Conservation (phyloP, 2,888 invertebrate genomes). For the Agriopis aurantiaria region DNA sequence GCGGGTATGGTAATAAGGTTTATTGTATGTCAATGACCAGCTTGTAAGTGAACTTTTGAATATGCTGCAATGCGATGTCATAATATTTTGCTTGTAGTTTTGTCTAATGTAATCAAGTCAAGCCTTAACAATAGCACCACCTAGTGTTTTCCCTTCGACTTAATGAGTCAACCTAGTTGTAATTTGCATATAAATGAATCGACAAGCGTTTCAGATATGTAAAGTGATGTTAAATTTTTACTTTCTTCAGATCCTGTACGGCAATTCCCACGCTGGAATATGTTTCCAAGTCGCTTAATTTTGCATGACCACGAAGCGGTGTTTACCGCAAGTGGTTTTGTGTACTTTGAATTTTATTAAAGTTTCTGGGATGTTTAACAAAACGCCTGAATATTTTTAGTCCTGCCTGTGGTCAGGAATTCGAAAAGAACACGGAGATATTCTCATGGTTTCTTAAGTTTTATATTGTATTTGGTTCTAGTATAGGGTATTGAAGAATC, state of each 20-base stretch:
- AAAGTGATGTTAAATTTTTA: slow-evolving; percentile 50
- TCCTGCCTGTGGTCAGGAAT: slow-evolving; percentile 16
- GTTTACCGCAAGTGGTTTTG: slow-evolving; percentile 43
- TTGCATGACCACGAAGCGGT: slow-evolving; percentile 49
- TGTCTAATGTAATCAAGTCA: not conserved
- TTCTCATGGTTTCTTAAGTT: not conserved
- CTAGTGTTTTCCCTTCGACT: not conserved
- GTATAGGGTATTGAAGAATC: not conserved
- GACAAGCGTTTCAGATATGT: slow-evolving; percentile 27
- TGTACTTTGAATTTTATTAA: slow-evolving; percentile 51
- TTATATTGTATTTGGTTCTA: not conserved
- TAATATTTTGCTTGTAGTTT: not conserved
- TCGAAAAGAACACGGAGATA: not conserved
- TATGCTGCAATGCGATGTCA: not conserved
- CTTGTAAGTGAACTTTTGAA: not conserved
- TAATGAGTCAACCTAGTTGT: slow-evolving; percentile 11
- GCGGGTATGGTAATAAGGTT: too few relatives aligned
- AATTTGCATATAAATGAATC: slow-evolving; percentile 32
- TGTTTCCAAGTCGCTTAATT: slow-evolving; percentile 53
- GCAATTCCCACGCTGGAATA: slow-evolving; percentile 47
- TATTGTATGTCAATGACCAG: too few relatives aligned
- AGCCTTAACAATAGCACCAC: not conserved
- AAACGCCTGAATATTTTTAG: slow-evolving; percentile 8
- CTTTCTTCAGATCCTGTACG: slow-evolving; percentile 38
- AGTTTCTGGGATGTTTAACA: slow-evolving; percentile 42